A percentile compares a stretch with the other conserved stretches of the same genome.
Conservation (phyloP, 2,888 invertebrate genomes). For the Pseudolycoriella hygida region DNA sequence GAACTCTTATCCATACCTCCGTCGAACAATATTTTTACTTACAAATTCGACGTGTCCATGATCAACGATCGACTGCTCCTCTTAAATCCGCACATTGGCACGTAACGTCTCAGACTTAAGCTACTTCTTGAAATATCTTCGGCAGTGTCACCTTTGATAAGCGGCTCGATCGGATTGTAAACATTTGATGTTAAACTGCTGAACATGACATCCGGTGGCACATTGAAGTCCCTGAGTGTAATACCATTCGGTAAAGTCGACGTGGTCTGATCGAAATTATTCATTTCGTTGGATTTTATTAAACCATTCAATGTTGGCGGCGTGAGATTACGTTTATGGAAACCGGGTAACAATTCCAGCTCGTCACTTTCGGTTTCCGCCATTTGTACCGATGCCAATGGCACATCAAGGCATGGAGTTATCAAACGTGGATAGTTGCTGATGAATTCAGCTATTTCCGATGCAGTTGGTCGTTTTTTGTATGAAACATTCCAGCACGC, state of each 20-base stretch:
- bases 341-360: constrained; percentile 18
- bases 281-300: constrained; percentile 3
- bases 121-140: constrained; percentile 7
- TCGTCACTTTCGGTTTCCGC: constrained; percentile 35
- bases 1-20: too few species aligned
- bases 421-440: constrained; percentile 60
- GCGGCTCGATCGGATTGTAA: constrained; percentile 13
- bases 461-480: constrained; percentile 53
- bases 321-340: constrained; percentile 13
- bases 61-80: constrained; percentile 1
- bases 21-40: too few species aligned
- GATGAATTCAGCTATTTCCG: constrained; percentile 64
- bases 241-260: constrained; percentile 5
- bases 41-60: not conserved
- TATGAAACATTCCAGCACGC: constrained; percentile 63
- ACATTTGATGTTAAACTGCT: not conserved
- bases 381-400: constrained; percentile 52
- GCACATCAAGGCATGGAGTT: constrained; percentile 61
- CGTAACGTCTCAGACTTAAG: constrained; percentile 11
- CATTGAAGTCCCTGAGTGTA: constrained; percentile 9
- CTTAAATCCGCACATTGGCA: constrained; percentile 12
- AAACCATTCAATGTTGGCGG: not conserved
- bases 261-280: constrained; percentile 11
- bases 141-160: constrained; percentile 7
- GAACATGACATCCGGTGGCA: constrained; percentile 7